Evolutionary conservation across 2,888 invertebrate species (phyloP), one percentile per base, ranked within the genome.

Genomic region (Oxystoma pomonae): DNA sequence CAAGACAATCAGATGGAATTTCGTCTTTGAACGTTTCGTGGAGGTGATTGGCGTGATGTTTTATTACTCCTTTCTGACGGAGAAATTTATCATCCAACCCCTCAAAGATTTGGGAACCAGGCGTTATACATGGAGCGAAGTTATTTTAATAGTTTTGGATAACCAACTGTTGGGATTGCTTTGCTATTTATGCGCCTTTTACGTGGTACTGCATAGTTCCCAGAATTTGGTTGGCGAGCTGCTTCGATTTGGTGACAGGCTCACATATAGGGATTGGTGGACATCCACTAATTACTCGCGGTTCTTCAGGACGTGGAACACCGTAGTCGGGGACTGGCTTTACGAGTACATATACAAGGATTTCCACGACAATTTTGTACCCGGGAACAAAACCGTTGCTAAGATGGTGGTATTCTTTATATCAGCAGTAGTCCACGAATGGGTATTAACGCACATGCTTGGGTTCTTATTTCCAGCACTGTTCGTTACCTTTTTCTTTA

Each of bases 231-330:
- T 90, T 74, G 92, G 95, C 0, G 98, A 98, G 79, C 83, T 96
- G 80, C 78, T 96, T 65, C 86, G 85, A 65, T 98, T 98, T 78
- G 91, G 87, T 3, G 94, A 98, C 82, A 80, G 96, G 76, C 84
- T 90, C 83, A 90, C 94, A 83, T 88, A 94, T 76, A 86, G 87
- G 89, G 94, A 94, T 74, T 98, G 97, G 97, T 98, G 97, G 98
- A 96, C 92, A 60, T 87, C 90, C 1, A 87, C 89, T 0, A 87
- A 88, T n/a, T 96, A 89, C 79, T 87, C 88, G 0, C 84, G 83
- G 16, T 98, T 90, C 79, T 97, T 93, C 79, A 87, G 96, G n/a
- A 91, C 91, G 2, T 98, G 98, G 98, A 98, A 98, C 78, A 86
- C 93, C 16, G 90, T 97, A 0, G 96, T 98, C 0, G 92, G 97